Percentiles rank a stretch among this genome's conserved stretches.
phyloP scores from a whole-genome alignment of 2,797 vertebrate species.

The Notoglanidium macrostoma region DNA sequence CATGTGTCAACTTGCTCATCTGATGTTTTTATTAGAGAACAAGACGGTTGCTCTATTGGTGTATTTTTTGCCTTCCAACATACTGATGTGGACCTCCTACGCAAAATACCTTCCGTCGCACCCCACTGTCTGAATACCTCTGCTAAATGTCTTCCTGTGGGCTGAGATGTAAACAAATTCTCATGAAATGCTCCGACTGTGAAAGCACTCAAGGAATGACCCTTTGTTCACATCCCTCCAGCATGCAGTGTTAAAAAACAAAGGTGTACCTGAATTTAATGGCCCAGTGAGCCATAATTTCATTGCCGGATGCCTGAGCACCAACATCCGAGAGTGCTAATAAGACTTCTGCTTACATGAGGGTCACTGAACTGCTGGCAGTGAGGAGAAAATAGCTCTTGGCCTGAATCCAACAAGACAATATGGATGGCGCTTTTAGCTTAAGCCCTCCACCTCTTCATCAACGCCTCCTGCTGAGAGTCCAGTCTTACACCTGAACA shows the following conservation, averaged over 20 bases:
- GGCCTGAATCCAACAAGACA: conserved; percentile 43
- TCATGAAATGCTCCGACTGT: background rate
- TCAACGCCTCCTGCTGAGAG: conserved; percentile 24
- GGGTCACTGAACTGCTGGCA: conserved; percentile 40
- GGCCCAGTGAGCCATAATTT: conserved; percentile 44
- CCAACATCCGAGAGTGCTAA: conserved; percentile 47
- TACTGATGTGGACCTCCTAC: background rate
- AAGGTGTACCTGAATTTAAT: conserved; percentile 46
- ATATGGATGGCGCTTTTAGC: conserved; percentile 31
- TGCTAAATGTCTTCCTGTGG: conserved; percentile 20
- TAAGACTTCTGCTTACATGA: conserved; percentile 51
- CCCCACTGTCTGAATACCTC: background rate
- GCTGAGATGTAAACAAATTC: conserved; percentile 25
- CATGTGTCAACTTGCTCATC: background rate
- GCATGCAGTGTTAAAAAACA: conserved; percentile 42
- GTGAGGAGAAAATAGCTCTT: conserved; percentile 46
- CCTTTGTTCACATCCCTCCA: conserved; percentile 45
- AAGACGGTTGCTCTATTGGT: background rate
- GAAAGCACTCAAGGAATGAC: conserved; percentile 19
- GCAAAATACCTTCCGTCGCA: background rate
- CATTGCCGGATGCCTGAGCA: conserved; percentile 43
- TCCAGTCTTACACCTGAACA: background rate
- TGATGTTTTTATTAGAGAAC: background rate
- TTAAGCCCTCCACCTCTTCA: background rate
- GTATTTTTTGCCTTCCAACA: too few species aligned